These are phyloP conservation scores for Cherax quadricarinatus DNA, from an alignment of 1,140 invertebrate species.

Conservation along the genomic window DNA sequence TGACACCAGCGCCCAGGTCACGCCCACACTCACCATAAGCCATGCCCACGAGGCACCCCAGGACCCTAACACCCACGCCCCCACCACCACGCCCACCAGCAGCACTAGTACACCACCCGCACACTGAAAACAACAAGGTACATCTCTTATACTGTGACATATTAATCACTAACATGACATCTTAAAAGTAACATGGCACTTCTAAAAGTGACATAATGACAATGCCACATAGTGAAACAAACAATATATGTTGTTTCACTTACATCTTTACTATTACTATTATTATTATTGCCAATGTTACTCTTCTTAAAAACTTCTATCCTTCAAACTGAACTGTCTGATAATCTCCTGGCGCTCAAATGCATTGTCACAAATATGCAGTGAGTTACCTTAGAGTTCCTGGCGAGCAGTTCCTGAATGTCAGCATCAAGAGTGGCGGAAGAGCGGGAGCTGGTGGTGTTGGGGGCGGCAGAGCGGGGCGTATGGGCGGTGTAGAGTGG, in stretches of 20 bases:
- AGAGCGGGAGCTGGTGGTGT: background rate
- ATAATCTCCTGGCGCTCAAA: no score
- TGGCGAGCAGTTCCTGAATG: background rate
- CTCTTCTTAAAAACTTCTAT: no score
- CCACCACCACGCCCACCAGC: constrained; percentile 39
- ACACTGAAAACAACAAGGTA: background rate
- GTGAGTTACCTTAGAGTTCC: constrained; percentile 20
- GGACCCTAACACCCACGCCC: constrained; percentile 38
- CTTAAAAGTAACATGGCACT: background rate
- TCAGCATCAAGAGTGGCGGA: constrained; percentile 10
- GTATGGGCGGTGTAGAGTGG: constrained; percentile 5
- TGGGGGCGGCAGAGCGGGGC: background rate
- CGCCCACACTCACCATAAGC: constrained; percentile 38
- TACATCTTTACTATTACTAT: no score
- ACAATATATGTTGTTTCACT: no score
- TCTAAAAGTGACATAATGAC: background rate
- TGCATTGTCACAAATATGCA: no score
- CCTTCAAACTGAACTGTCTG: no score
- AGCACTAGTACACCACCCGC: constrained; percentile 34
- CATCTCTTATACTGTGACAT: no score
- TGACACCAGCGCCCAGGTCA: constrained; percentile 50
- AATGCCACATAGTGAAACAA: no score
- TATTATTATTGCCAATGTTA: no score
- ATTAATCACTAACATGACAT: background rate
- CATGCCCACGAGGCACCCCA: constrained; percentile 53